phyloP scores from a whole-genome alignment of 2,113 vertebrate species.

The Hiodon alosoides region DNA sequence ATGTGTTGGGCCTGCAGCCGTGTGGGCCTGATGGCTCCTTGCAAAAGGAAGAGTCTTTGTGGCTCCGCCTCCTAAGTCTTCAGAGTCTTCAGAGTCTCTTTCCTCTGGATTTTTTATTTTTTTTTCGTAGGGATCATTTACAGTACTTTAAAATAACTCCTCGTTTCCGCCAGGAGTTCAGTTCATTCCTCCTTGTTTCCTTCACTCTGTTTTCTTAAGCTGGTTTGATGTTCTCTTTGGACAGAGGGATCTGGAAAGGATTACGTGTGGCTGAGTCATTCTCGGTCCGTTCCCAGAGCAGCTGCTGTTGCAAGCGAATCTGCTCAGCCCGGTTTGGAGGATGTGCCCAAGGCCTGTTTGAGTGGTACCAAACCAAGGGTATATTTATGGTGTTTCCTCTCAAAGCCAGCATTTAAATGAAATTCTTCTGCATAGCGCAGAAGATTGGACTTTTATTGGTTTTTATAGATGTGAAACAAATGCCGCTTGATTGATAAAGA shows the following conservation, averaged over 20 bases:
- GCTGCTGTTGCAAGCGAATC: conserved; percentile 3
- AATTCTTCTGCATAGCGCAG: background rate
- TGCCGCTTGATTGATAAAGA: too few species aligned
- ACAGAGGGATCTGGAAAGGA: conserved; percentile 17
- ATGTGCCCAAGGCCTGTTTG: background rate
- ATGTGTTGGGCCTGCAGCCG: too few species aligned
- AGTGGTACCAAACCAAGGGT: background rate
- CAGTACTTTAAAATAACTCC: conserved; percentile 9
- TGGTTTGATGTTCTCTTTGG: conserved; percentile 12
- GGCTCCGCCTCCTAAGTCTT: background rate
- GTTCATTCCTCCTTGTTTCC: background rate
- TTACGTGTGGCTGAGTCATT: conserved; percentile 32
- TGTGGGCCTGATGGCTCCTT: background rate
- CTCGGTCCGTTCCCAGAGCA: conserved; percentile 9
- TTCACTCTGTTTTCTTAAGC: conserved; percentile 6
- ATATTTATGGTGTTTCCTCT: background rate
- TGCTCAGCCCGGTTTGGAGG: conserved; percentile 9
- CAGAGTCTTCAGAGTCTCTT: background rate
- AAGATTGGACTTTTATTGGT: background rate
- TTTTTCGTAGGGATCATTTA: conserved; percentile 8
- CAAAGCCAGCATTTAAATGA: background rate
- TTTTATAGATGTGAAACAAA: background rate
- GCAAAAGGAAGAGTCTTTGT: background rate
- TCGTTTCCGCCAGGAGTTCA: background rate
- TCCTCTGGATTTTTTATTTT: background rate